phyloP scores from a whole-genome alignment of 2,113 vertebrate genomes.

The Entomyzon cyanotis region DNA sequence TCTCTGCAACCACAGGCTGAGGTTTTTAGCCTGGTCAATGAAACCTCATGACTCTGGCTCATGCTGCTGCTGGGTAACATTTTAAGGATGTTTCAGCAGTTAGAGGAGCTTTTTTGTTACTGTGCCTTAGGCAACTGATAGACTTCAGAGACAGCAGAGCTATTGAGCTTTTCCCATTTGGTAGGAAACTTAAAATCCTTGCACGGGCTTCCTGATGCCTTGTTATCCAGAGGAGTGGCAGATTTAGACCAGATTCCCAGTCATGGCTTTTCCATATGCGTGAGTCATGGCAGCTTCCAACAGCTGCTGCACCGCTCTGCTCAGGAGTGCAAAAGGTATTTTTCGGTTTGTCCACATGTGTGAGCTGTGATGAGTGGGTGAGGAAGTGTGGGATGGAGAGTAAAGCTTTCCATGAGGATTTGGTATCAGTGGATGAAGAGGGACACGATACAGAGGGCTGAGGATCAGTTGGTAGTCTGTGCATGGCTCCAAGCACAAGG shows the following conservation, averaged over 20 bases:
- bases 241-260: not conserved
- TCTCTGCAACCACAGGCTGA: not conserved
- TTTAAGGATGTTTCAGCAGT: not conserved
- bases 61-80: fast-evolving
- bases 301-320: fast-evolving
- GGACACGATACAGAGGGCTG: fast-evolving
- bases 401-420: not conserved
- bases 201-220: not conserved
- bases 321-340: not conserved
- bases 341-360: not conserved
- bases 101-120: not conserved
- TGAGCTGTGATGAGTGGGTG: not conserved
- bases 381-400: not conserved
- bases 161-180: not conserved
- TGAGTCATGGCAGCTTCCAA: not conserved
- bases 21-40: not conserved
- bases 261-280: not conserved
- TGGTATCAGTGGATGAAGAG: not conserved
- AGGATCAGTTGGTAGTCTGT: not conserved
- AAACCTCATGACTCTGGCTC: not conserved
- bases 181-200: not conserved
- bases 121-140: not conserved
- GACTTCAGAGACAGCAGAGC: not conserved
- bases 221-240: not conserved
- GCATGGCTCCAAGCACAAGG: fast-evolving